Evolutionary conservation across 2,888 invertebrate genomes (phyloP).

Genomic region (Agriopis aurantiaria): DNA sequence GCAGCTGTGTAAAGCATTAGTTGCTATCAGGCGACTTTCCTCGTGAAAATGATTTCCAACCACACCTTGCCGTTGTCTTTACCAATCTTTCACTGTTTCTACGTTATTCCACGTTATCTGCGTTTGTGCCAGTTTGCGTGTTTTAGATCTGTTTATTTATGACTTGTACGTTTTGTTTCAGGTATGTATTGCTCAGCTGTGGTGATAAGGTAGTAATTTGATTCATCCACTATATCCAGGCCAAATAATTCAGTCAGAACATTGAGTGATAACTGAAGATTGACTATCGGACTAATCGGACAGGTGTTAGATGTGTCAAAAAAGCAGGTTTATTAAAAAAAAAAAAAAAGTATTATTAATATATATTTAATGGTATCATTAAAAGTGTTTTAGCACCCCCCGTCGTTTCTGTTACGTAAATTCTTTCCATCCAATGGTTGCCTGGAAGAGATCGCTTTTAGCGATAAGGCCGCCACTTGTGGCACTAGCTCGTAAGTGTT

Average conservation of each 20-base stretch:
- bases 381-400: no score
- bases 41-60: conserved; percentile 83
- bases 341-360: no score
- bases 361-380: no score
- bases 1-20: conserved; percentile 73
- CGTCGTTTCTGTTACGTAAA: no score
- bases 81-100: conserved; percentile 75
- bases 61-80: conserved; percentile 77
- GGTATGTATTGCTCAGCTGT: conserved; percentile 59
- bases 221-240: background rate
- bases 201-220: conserved; percentile 41
- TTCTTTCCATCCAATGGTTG: no score
- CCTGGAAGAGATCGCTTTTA: no score
- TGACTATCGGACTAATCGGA: no score
- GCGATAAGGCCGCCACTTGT: no score
- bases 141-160: conserved; percentile 69
- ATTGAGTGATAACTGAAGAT: background rate
- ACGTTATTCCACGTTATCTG: conserved; percentile 64
- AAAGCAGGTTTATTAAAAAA: no score
- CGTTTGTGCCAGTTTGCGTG: conserved; percentile 73
- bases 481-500: no score
- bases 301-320: no score
- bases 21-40: conserved; percentile 77
- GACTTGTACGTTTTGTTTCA: conserved; percentile 71
- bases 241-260: background rate